Conservation (phyloP, 2,888 invertebrate genomes). For the Temnothorax unifasciatus region DNA sequence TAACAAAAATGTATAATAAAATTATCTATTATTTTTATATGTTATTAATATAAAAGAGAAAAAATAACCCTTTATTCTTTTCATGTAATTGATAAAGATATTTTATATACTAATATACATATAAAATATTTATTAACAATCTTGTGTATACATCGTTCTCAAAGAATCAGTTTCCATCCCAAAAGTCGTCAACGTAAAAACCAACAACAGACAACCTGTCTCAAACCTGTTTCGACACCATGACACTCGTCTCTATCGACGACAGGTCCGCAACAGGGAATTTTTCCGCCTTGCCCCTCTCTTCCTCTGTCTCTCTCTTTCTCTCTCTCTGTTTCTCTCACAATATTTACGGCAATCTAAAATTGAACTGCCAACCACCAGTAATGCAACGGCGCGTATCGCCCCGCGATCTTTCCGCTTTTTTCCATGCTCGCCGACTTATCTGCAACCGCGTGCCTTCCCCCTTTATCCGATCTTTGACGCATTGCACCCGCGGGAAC, state of each 20-base stretch:
- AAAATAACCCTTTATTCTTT: background rate
- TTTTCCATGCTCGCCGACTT: slow-evolving; percentile 26
- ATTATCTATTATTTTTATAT: background rate
- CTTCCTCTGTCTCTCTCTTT: slow-evolving; percentile 17
- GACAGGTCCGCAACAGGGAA: background rate
- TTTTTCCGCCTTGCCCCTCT: background rate
- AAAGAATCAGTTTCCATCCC: slow-evolving; percentile 11
- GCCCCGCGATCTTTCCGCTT: slow-evolving; percentile 11
- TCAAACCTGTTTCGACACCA: background rate
- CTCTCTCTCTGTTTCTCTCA: background rate
- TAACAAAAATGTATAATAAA: background rate
- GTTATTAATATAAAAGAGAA: background rate
- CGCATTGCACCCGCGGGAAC: slow-evolving; percentile 31
- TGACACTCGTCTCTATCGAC: slow-evolving; percentile 6
- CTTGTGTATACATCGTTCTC: background rate
- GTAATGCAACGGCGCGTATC: slow-evolving; percentile 35
- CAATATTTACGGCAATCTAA: slow-evolving; percentile 31
- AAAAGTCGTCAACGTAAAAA: slow-evolving; percentile 5
- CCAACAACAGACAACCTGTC: background rate
- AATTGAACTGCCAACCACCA: slow-evolving; percentile 45
- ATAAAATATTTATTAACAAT: slow-evolving; percentile 17
- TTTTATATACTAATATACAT: background rate
- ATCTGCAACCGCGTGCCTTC: slow-evolving; percentile 20
- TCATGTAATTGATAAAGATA: background rate
- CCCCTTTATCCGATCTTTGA: slow-evolving; percentile 41